phyloP scores from a whole-genome alignment of 2,113 vertebrate species.

The Pomatostomus ruficeps region DNA sequence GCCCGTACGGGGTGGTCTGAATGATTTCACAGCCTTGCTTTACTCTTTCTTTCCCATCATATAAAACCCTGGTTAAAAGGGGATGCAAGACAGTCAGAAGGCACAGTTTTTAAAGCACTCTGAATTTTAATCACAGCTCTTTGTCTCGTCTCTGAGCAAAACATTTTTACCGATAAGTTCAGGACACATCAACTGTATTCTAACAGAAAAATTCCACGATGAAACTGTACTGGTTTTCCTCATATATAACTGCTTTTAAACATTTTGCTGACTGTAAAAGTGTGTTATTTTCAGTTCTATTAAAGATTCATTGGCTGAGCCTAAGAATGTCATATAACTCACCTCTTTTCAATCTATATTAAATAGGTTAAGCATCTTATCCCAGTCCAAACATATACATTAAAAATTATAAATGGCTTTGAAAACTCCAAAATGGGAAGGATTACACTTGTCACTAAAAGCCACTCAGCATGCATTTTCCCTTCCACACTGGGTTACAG shows the following conservation, averaged over 20 bases:
- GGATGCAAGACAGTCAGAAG: neutral
- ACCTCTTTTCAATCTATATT: neutral
- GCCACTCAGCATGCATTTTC: neutral
- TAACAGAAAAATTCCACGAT: neutral
- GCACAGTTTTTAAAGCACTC: neutral
- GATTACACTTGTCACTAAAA: neutral
- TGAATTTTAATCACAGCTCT: neutral
- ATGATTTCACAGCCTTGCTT: slow-evolving; percentile 95
- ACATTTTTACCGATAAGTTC: neutral
- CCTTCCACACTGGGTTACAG: neutral
- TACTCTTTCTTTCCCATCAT: slow-evolving; percentile 95
- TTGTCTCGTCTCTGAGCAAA: neutral
- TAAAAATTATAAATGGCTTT: neutral
- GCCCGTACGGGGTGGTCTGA: slow-evolving; percentile 89
- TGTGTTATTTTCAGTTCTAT: neutral
- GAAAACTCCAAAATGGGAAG: neutral
- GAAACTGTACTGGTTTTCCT: neutral
- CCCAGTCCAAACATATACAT: neutral
- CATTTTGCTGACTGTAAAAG: neutral
- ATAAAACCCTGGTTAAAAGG: slow-evolving; percentile 80
- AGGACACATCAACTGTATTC: neutral
- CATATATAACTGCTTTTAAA: neutral
- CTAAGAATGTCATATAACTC: neutral
- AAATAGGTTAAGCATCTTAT: neutral
- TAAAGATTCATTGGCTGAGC: neutral